Conservation (phyloP, 2,113 vertebrate species). For the Vulpes lagopus region DNA sequence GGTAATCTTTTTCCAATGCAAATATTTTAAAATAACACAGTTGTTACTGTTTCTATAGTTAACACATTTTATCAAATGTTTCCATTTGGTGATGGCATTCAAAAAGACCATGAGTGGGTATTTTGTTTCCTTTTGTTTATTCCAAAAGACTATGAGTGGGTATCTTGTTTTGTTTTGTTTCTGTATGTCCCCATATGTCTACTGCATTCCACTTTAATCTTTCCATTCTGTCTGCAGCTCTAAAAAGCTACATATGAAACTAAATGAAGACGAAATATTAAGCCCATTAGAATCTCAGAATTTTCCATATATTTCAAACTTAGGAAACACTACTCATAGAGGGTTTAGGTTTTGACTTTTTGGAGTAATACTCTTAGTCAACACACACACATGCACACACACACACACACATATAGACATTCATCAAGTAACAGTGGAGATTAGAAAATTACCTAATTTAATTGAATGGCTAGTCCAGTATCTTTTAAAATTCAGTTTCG, state of each 20-base stretch:
- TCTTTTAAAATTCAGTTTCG: conserved; percentile 2
- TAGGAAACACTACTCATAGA: neutral
- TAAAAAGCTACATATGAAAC: neutral
- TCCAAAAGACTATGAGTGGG: too few species aligned
- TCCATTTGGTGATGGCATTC: neutral
- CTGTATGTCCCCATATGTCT: neutral
- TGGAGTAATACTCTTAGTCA: neutral
- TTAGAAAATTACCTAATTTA: neutral
- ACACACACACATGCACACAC: too few species aligned
- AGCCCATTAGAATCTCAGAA: neutral
- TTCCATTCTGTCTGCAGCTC: neutral
- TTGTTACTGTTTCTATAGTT: neutral
- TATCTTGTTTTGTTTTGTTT: neutral
- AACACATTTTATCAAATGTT: neutral
- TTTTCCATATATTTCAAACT: neutral
- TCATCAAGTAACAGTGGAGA: neutral
- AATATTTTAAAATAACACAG: neutral
- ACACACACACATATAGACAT: fast-evolving
- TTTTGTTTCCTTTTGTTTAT: neutral
- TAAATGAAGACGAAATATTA: neutral
- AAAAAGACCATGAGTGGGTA: neutral
- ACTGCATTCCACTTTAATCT: neutral
- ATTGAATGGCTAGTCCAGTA: neutral
- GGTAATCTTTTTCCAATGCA: neutral
- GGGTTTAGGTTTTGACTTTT: neutral